Conservation (phyloP, 1,140 invertebrate species). For the Drosophila ercepeae region DNA sequence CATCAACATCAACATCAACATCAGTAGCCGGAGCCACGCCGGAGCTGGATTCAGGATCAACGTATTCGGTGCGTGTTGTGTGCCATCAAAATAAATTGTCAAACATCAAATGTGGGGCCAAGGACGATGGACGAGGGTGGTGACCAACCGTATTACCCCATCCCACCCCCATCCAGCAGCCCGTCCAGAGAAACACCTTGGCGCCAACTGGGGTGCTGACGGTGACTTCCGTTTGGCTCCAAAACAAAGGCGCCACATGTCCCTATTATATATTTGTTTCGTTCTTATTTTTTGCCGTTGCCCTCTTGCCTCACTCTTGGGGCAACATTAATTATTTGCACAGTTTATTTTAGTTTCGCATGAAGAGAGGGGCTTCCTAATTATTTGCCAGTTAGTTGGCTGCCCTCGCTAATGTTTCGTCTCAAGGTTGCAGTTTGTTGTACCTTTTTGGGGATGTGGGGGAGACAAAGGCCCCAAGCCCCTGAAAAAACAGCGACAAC, state of each 20-base stretch:
- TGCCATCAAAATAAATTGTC: conserved; percentile 77
- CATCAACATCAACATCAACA: conserved; percentile 28
- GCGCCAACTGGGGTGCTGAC: conserved; percentile 32
- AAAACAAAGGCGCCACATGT: conserved; percentile 67
- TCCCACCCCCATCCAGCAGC: conserved; percentile 37
- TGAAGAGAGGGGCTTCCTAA: conserved; percentile 41
- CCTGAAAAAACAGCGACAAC: conserved; percentile 25
- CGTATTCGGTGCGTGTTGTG: conserved; percentile 57
- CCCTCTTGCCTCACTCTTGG: background rate
- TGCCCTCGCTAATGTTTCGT: conserved; percentile 27
- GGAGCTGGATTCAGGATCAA: conserved; percentile 33
- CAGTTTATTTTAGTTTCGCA: conserved; percentile 58
- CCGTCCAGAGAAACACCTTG: conserved; percentile 42
- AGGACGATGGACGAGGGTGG: conserved; percentile 9
- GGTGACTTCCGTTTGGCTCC: conserved; percentile 48
- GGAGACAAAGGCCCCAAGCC: conserved; percentile 2
- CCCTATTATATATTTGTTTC: conserved; percentile 47
- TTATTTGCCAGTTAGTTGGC: conserved; percentile 56
- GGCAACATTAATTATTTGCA: conserved; percentile 68
- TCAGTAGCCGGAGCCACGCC: conserved; percentile 17
- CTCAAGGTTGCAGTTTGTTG: conserved; percentile 51
- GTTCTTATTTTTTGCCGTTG: conserved; percentile 5
- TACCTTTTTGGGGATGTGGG: conserved; percentile 11
- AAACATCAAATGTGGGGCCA: conserved; percentile 61
- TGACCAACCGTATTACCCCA: background rate